Percentiles rank a stretch among this genome's conserved stretches.
Conservation (phyloP, 2,113 vertebrate genomes). For the Octodon degus region DNA sequence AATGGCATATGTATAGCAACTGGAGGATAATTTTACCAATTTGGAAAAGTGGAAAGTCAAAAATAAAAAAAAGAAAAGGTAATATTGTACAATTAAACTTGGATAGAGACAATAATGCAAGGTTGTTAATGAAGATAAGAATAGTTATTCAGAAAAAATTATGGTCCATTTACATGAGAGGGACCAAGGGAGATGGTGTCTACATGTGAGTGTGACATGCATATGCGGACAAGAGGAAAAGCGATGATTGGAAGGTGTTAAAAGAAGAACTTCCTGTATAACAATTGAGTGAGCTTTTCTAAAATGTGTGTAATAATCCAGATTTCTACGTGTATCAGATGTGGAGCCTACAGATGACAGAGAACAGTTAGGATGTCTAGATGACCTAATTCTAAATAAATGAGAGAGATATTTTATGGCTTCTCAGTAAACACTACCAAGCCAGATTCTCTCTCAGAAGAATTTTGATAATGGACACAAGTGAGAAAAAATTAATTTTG, state of each 20-base stretch:
- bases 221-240: neutral
- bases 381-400: neutral
- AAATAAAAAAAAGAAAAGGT: neutral
- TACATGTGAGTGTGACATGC: neutral
- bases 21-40: neutral
- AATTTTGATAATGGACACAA: neutral
- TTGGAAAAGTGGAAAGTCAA: neutral
- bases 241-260: neutral
- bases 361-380: neutral
- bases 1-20: neutral
- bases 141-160: neutral
- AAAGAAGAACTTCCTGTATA: neutral
- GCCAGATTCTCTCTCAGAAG: neutral
- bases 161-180: neutral
- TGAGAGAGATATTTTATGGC: neutral
- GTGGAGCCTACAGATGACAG: neutral
- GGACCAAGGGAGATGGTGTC: neutral
- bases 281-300: neutral
- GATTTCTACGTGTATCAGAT: fast-evolving
- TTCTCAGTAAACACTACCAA: neutral
- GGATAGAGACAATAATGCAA: neutral
- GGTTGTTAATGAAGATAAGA: neutral
- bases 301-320: neutral
- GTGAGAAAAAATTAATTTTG: neutral
- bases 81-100: neutral